Percentiles rank a stretch among this genome's conserved stretches.
These are phyloP conservation scores for Vandiemenella viatica DNA, from an alignment of 2,888 invertebrate species.

Conservation along the genomic window DNA sequence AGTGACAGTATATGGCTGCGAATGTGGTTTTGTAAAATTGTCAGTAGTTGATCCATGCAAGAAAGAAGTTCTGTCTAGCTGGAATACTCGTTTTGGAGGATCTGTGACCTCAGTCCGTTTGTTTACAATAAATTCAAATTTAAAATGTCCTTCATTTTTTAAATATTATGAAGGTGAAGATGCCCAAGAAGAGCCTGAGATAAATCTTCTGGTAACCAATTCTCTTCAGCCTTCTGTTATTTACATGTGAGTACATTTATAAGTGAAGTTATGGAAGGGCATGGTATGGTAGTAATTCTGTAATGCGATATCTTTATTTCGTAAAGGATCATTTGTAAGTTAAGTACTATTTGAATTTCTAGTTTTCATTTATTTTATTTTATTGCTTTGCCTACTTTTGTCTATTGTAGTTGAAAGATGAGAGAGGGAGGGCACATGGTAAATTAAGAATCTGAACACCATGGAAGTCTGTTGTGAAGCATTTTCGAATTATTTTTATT, in stretches of 20 bases:
- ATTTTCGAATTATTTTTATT: too few species aligned
- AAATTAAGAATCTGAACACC: too few species aligned
- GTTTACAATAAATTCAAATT: slow-evolving; percentile 24
- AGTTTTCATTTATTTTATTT: too few species aligned
- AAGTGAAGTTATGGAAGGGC: too few species aligned
- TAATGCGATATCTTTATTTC: too few species aligned
- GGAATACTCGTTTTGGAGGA: slow-evolving; percentile 37
- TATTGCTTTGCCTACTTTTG: too few species aligned
- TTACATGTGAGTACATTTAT: slow-evolving; percentile 34
- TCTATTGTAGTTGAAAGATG: too few species aligned
- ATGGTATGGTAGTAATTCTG: too few species aligned
- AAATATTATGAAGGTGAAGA: neutral
- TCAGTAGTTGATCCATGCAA: slow-evolving; percentile 33
- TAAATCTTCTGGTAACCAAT: slow-evolving; percentile 41
- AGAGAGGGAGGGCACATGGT: too few species aligned
- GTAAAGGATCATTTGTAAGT: too few species aligned
- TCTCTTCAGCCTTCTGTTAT: slow-evolving; percentile 39
- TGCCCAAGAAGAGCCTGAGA: slow-evolving; percentile 21
- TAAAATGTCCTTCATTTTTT: slow-evolving; percentile 20
- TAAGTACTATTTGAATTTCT: too few species aligned
- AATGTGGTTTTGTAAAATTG: slow-evolving; percentile 43
- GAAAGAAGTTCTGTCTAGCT: slow-evolving; percentile 32
- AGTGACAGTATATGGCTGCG: slow-evolving; percentile 41
- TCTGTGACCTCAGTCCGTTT: slow-evolving; percentile 39
- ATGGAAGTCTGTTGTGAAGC: too few species aligned